phyloP scores from a whole-genome alignment of 1,140 invertebrate species.

The Drosophila ironensis region DNA sequence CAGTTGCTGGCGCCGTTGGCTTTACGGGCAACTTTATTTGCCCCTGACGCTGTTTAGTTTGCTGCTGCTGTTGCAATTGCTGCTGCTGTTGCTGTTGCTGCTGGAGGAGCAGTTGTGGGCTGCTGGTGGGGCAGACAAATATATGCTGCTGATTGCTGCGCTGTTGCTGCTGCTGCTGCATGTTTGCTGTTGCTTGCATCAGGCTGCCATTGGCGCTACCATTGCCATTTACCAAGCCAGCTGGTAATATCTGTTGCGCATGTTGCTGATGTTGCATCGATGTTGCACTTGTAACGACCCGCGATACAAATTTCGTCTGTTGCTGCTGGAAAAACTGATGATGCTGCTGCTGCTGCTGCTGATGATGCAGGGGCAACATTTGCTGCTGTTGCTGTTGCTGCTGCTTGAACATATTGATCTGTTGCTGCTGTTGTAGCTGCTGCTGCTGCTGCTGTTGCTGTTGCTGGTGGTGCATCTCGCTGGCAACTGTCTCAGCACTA shows the following conservation, averaged over 20 bases:
- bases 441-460: conserved; percentile 59
- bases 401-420: conserved; percentile 34
- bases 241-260: conserved; percentile 62
- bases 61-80: conserved; percentile 38
- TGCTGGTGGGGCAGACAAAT: conserved; percentile 58
- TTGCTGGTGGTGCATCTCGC: conserved; percentile 60
- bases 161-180: conserved; percentile 56
- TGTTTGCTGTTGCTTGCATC: conserved; percentile 36
- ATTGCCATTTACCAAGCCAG: conserved; percentile 73
- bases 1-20: conserved; percentile 26
- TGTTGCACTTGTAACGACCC: conserved; percentile 70
- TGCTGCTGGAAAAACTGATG: conserved; percentile 64
- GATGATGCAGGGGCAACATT: too few relatives aligned
- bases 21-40: conserved; percentile 69
- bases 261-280: conserved; percentile 48
- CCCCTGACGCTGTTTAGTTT: conserved; percentile 49
- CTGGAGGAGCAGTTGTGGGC: conserved; percentile 45
- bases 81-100: conserved; percentile 43
- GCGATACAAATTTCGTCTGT: conserved; percentile 72
- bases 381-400: conserved; percentile 52
- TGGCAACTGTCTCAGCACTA: conserved; percentile 52
- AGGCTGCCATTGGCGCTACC: conserved; percentile 43
- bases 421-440: too few relatives aligned
- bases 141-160: conserved; percentile 50
- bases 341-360: conserved; percentile 57